These are phyloP conservation scores for Pseudopleuronectes americanus DNA, from an alignment of 2,797 vertebrate species.

Conservation along the genomic window DNA sequence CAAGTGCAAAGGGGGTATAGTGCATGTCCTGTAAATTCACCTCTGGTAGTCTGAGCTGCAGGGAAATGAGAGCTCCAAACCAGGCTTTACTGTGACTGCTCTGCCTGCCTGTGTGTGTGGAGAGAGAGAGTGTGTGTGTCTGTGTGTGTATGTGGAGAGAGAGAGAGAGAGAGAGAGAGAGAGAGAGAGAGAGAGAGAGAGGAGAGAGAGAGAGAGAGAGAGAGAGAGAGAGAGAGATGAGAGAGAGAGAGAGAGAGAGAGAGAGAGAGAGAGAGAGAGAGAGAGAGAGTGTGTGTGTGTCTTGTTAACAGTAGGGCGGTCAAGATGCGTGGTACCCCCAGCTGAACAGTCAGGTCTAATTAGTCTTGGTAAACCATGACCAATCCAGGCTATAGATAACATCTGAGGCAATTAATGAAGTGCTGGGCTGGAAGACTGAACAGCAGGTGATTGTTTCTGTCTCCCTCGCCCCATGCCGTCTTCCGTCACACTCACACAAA, in stretches of 20 bases:
- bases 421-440: background rate
- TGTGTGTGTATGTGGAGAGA: too few relatives aligned
- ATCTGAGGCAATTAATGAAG: constrained; percentile 42
- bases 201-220: too few relatives aligned
- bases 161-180: too few relatives aligned
- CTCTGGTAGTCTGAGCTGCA: background rate
- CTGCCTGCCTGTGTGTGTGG: background rate
- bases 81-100: constrained; percentile 13
- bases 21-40: constrained; percentile 5
- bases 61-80: constrained; percentile 20
- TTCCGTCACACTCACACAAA: background rate
- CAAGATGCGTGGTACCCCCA: constrained; percentile 3
- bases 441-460: constrained; percentile 15
- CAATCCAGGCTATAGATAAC: constrained; percentile 23
- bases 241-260: background rate
- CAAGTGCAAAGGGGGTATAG: background rate
- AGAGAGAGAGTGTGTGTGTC: background rate
- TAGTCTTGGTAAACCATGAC: constrained; percentile 21
- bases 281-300: background rate
- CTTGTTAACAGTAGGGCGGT: background rate
- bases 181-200: too few relatives aligned
- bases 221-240: too few relatives aligned
- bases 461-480: background rate
- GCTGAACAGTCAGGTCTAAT: constrained; percentile 20
- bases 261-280: background rate